Percentiles rank a stretch among this genome's conserved stretches.
These are phyloP conservation scores for Plectropomus leopardus DNA, from an alignment of 2,113 vertebrate species.

Conservation along the genomic window DNA sequence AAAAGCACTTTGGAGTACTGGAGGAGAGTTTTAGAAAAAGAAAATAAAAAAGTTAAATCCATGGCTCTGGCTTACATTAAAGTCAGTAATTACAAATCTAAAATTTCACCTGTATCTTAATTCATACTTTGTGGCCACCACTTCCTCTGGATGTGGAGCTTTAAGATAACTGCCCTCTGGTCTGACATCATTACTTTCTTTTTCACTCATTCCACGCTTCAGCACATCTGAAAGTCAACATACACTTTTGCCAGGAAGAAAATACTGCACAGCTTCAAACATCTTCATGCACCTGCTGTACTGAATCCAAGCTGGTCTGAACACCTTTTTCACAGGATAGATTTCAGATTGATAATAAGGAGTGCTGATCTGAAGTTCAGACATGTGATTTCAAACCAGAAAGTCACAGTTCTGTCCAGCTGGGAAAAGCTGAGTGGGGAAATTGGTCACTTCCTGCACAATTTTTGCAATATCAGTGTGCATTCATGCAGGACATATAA, in stretches of 20 bases:
- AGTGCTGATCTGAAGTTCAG: slow-evolving; percentile 12
- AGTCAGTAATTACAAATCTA: background rate
- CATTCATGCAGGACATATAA: slow-evolving; percentile 69
- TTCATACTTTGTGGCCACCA: background rate
- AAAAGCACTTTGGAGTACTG: slow-evolving; percentile 3
- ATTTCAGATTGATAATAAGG: slow-evolving; percentile 27
- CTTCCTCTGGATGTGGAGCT: background rate
- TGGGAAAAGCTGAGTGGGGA: slow-evolving; percentile 44
- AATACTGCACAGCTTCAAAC: background rate
- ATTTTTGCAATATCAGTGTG: slow-evolving; percentile 53
- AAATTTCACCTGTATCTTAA: slow-evolving; percentile 27
- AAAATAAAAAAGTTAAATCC: slow-evolving; percentile 3
- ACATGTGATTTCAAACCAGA: slow-evolving; percentile 5
- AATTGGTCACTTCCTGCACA: slow-evolving; percentile 48
- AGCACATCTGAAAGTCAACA: slow-evolving; percentile 40
- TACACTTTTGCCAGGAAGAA: slow-evolving; percentile 6
- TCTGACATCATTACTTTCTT: slow-evolving; percentile 35
- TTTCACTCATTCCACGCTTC: slow-evolving; percentile 49
- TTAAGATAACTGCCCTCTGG: slow-evolving; percentile 30
- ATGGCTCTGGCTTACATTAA: background rate
- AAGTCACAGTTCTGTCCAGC: slow-evolving; percentile 22
- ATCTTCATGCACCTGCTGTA: slow-evolving; percentile 3
- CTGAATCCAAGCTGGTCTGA: background rate
- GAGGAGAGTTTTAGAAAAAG: background rate
- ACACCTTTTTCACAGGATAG: slow-evolving; percentile 7